Percentiles rank a stretch among this genome's conserved stretches.
Evolutionary conservation across 1,140 invertebrate species (phyloP).

Genomic region (Eurosta solidaginis): DNA sequence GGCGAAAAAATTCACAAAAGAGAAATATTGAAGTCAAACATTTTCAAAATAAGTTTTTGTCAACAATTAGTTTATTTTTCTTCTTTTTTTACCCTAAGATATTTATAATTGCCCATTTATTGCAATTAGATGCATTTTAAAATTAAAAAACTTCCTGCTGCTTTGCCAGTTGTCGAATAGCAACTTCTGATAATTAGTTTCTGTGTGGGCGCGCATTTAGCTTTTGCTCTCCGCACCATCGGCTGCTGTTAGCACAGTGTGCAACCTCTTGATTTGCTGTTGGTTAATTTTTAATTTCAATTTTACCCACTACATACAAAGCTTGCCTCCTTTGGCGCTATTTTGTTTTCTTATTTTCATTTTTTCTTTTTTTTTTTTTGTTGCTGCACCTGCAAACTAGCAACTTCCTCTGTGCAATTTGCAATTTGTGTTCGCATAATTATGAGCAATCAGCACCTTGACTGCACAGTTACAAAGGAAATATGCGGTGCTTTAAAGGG

Average conservation of each 20-base stretch:
- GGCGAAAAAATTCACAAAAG: no score
- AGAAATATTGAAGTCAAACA: not conserved
- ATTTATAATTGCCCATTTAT: conserved; percentile 7
- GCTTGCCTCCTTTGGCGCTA: no score
- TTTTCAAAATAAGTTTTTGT: not conserved
- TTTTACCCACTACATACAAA: no score
- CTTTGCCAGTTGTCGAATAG: not conserved
- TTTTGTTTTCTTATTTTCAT: not conserved
- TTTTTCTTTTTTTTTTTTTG: not conserved
- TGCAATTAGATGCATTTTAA: not conserved
- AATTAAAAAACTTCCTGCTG: conserved; percentile 13
- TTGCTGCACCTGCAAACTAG: not conserved
- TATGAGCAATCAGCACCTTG: conserved; percentile 32
- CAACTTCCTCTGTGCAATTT: conserved; percentile 26
- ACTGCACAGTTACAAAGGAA: conserved; percentile 13
- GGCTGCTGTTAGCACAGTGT: not conserved
- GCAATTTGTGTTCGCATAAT: conserved; percentile 22
- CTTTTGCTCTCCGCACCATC: not conserved
- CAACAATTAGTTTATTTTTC: not conserved
- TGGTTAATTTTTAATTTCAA: conserved; percentile 2
- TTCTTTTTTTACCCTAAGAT: not conserved
- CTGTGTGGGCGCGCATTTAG: no score
- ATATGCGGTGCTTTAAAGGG: not conserved
- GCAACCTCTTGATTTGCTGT: not conserved
- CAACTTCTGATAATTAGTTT: not conserved